Conservation (phyloP, 2,797 vertebrate species). For the Muscicapa striata region DNA sequence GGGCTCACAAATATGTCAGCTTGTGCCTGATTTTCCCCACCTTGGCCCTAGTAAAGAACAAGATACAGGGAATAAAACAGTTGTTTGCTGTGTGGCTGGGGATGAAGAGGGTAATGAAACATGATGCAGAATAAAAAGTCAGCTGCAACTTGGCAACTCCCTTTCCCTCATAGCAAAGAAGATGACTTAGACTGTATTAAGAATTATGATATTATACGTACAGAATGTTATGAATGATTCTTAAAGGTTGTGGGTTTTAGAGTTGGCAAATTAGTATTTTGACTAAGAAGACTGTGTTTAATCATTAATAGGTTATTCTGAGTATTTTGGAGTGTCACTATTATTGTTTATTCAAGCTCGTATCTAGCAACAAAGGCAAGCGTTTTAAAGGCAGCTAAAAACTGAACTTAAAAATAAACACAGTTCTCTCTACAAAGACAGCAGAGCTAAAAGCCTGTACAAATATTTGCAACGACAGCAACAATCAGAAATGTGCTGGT, state of each 20-base stretch:
- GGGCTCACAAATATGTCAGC: background rate
- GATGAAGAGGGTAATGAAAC: conserved; percentile 39
- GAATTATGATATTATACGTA: background rate
- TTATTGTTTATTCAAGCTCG: background rate
- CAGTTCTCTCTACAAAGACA: background rate
- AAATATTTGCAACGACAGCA: conserved; percentile 19
- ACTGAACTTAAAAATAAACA: conserved; percentile 16
- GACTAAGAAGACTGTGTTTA: background rate
- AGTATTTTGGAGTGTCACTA: background rate
- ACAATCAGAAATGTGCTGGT: conserved; percentile 1
- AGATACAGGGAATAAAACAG: conserved; percentile 36
- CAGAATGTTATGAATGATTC: background rate
- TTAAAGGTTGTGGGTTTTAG: background rate
- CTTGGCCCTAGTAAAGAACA: background rate
- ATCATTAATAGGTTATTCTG: background rate
- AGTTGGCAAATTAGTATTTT: background rate
- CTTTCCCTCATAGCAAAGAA: conserved; percentile 14
- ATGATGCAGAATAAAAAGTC: conserved; percentile 29
- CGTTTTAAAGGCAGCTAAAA: conserved; percentile 26
- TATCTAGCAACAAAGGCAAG: conserved; percentile 18
- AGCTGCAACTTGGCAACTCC: conserved; percentile 30
- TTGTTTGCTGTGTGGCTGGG: background rate
- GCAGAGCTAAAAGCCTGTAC: background rate
- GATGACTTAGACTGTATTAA: background rate
- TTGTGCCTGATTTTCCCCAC: background rate